A percentile compares a stretch with the other conserved stretches of the same genome.
Evolutionary conservation across 2,888 invertebrate species (phyloP).

Genomic region (Plagiodera versicolora): DNA sequence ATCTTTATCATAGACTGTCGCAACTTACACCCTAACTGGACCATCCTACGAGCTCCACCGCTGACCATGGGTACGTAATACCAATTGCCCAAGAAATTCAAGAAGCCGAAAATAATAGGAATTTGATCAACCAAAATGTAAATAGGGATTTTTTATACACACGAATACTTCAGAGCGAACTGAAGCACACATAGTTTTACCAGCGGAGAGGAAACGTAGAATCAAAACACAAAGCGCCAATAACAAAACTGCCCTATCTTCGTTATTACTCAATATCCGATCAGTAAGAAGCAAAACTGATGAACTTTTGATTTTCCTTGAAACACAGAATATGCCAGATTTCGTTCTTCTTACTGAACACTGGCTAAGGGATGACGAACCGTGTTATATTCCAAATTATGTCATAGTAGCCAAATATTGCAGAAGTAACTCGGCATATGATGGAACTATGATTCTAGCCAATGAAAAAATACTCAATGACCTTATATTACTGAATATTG

Average conservation of each 20-base stretch:
- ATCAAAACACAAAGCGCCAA: slow-evolving; percentile 1
- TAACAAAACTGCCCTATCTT: slow-evolving; percentile 1
- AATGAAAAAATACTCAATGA: slow-evolving; percentile 3
- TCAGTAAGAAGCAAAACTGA: slow-evolving; percentile 1
- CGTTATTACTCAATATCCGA: not conserved
- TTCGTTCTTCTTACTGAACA: slow-evolving; percentile 1
- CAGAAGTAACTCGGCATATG: not conserved
- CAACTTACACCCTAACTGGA: not conserved
- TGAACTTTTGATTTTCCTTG: slow-evolving; percentile 1
- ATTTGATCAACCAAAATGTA: not conserved
- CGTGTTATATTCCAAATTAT: slow-evolving; percentile 1
- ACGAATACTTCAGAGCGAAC: not conserved
- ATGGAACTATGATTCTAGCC: slow-evolving; percentile 5
- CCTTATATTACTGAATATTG: not conserved
- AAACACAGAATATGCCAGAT: slow-evolving; percentile 1
- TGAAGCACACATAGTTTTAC: not conserved
- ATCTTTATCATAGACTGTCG: slow-evolving; percentile 4
- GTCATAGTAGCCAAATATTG: not conserved
- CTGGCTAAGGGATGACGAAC: not conserved
- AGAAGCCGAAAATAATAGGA: not conserved
- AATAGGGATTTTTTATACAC: slow-evolving; percentile 1
- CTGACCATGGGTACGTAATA: not conserved
- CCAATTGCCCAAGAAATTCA: slow-evolving; percentile 1
- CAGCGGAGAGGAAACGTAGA: not conserved
- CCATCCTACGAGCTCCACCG: slow-evolving; percentile 3